phyloP scores from a whole-genome alignment of 2,797 vertebrate genomes.

The Anomalospiza imberbis region DNA sequence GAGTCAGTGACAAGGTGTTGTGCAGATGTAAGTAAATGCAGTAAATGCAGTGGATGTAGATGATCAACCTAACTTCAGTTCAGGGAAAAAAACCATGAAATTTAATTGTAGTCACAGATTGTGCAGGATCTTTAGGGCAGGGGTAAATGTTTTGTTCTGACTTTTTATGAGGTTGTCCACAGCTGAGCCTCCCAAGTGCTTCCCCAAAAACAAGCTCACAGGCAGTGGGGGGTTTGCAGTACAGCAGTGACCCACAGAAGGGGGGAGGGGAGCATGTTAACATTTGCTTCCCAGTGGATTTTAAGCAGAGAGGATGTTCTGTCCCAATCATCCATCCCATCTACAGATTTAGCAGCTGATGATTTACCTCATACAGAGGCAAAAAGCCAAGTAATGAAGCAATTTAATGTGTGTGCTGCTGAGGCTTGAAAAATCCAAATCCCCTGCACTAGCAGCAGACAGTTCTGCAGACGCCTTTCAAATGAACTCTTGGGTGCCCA shows the following conservation, averaged over 20 bases:
- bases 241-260: background rate
- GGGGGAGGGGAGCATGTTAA: background rate
- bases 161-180: background rate
- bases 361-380: background rate
- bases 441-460: background rate
- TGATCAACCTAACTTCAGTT: background rate
- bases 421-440: background rate
- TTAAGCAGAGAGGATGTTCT: background rate
- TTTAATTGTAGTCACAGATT: background rate
- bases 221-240: background rate
- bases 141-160: background rate
- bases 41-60: background rate
- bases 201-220: background rate
- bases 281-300: background rate
- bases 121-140: background rate
- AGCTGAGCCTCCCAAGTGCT: background rate
- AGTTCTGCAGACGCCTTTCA: background rate
- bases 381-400: background rate
- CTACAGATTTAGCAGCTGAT: background rate
- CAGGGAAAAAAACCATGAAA: background rate
- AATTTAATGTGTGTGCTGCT: background rate
- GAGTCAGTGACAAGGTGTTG: background rate
- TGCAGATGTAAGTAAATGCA: background rate
- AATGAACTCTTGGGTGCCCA: background rate
- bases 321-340: background rate